Percentiles rank a stretch among this genome's conserved stretches.
These are phyloP conservation scores for Dendrolimus punctatus DNA, from an alignment of 1,140 invertebrate genomes.

Conservation along the genomic window DNA sequence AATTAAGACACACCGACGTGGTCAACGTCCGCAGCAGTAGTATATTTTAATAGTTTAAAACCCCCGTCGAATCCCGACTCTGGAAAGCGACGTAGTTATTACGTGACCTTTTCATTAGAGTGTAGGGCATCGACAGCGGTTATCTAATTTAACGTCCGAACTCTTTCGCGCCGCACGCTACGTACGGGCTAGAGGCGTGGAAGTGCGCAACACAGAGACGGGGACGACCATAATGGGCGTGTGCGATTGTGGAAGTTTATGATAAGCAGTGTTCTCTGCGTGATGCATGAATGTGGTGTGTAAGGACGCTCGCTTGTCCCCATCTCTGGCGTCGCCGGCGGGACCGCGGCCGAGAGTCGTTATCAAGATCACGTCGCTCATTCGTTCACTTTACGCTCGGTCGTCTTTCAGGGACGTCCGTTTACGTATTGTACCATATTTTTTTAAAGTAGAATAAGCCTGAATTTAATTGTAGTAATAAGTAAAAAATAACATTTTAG, in stretches of 20 bases:
- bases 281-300: slow-evolving; percentile 32
- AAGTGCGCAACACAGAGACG: slow-evolving; percentile 50
- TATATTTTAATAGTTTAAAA: slow-evolving; percentile 59
- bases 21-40: slow-evolving; percentile 64
- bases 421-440: slow-evolving; percentile 66
- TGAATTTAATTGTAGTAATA: slow-evolving; percentile 60
- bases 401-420: slow-evolving; percentile 35
- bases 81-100: slow-evolving; percentile 26
- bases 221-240: slow-evolving; percentile 65
- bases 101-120: slow-evolving; percentile 31
- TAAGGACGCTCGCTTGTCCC: slow-evolving; percentile 66
- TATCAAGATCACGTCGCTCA: slow-evolving; percentile 63
- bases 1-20: slow-evolving; percentile 43
- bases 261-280: slow-evolving; percentile 26
- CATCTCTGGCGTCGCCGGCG: slow-evolving; percentile 53
- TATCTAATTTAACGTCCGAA: slow-evolving; percentile 48
- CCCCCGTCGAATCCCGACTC: slow-evolving; percentile 58
- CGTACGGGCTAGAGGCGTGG: slow-evolving; percentile 35
- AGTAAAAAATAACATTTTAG: slow-evolving; percentile 60
- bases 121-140: slow-evolving; percentile 57
- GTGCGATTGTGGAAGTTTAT: slow-evolving; percentile 53
- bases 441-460: slow-evolving; percentile 58
- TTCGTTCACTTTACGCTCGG: slow-evolving; percentile 61
- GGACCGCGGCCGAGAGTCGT: slow-evolving; percentile 61
- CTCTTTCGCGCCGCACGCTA: slow-evolving; percentile 34